phyloP scores from a whole-genome alignment of 2,888 invertebrate species.

The Balanococcus diminutus region DNA sequence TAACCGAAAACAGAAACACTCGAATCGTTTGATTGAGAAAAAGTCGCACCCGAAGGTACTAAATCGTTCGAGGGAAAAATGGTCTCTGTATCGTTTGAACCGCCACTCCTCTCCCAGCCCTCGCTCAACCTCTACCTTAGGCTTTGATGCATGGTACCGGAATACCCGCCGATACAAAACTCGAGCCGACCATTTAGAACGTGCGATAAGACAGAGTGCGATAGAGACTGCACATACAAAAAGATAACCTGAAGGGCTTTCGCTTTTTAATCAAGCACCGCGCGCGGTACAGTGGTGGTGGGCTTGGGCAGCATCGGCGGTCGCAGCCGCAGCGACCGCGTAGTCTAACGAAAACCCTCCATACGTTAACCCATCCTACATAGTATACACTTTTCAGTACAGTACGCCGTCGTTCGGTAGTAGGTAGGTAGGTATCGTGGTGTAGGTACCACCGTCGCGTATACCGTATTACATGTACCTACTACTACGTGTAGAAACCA shows the following conservation, averaged over 20 bases:
- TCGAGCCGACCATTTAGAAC: background rate
- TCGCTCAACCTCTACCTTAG: no score
- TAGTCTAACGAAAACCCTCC: background rate
- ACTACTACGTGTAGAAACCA: background rate
- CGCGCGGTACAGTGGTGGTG: background rate
- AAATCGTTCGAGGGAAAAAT: no score
- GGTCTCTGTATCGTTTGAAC: no score
- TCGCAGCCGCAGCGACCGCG: background rate
- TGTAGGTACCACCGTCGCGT: background rate
- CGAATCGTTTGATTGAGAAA: no score
- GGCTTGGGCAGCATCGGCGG: background rate
- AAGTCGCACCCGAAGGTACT: no score
- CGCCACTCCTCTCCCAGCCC: no score
- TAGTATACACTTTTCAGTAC: background rate
- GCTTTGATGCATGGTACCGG: no score
- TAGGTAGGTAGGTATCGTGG: background rate
- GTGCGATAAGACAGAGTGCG: background rate
- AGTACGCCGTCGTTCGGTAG: background rate
- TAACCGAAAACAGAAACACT: no score
- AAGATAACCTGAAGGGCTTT: constrained; percentile 22
- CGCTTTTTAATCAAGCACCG: background rate
- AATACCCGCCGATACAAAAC: background rate
- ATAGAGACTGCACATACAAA: background rate
- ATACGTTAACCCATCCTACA: background rate
- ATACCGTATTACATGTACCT: background rate